phyloP scores from a whole-genome alignment of 1,140 invertebrate genomes.

The Diuraphis noxia region DNA sequence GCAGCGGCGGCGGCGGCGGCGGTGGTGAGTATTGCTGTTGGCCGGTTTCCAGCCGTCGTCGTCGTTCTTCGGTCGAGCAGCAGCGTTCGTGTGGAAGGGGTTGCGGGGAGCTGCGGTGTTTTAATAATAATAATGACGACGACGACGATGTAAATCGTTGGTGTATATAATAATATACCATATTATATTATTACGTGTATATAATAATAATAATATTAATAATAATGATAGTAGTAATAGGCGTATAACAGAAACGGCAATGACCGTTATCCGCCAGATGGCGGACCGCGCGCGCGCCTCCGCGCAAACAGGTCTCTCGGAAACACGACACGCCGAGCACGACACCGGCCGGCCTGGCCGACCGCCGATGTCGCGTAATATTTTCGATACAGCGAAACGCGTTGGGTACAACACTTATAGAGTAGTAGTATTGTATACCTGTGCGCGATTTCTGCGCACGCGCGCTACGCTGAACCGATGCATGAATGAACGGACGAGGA shows the following conservation, averaged over 20 bases:
- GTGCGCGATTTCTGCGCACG: neutral
- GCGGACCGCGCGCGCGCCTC: neutral
- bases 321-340: neutral
- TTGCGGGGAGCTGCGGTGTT: neutral
- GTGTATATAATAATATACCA: neutral
- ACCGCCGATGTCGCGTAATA: neutral
- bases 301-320: neutral
- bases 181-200: neutral
- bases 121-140: neutral
- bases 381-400: neutral
- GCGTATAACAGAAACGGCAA: neutral
- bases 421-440: neutral
- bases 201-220: neutral
- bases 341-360: neutral
- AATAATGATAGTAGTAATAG: neutral
- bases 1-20: neutral
- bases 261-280: neutral
- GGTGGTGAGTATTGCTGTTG: slow-evolving; percentile 1
- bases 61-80: neutral
- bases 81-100: neutral
- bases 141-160: neutral
- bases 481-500: neutral
- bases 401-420: neutral
- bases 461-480: neutral
- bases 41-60: slow-evolving; percentile 3